Evolutionary conservation across 2,888 invertebrate genomes (phyloP), one percentile per base, ranked within the genome.

Genomic region (Mactromeris polynyma): DNA sequence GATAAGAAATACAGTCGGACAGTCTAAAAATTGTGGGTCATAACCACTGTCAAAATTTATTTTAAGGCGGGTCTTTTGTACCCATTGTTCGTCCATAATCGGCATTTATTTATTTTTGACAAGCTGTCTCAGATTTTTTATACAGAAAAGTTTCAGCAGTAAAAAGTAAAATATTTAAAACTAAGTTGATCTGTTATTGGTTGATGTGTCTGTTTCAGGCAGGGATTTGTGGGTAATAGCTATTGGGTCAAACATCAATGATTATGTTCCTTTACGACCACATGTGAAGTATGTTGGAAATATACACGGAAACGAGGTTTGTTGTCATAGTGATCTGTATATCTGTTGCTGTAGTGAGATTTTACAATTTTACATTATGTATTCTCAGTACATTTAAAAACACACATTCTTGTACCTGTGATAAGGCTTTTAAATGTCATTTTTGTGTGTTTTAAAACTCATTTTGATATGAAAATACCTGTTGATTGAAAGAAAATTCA

Each of bases 221-320:
- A 98, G 98, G 84, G 98, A 99, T 95, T 97, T 99, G 33, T 99
- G 99, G 99, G 99, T 99, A 90, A 98, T 99, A 98, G 98, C 99
- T 0, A 93, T 96, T 77, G 95, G 95, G 26, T 86, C 91, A 26
- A 85, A 88, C 17, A 93, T 93, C 7, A 54, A 80, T 6, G 84
- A 90, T 2, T 94, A 94, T 85, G 92, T 93, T n/a, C 78, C 84
- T 4, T 90, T 96, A 33, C 81, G 95, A 77, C 96, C 95, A n/a
- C 90, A 94, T 83, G 95, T 96, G n/a, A 96, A 96, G 89, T 96
- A 95, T 84, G 89, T 96, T 26, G 96, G 94, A 42, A 96, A 96
- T 91, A 96, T 96, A 91, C 96, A 96, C 92, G 96, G 96, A 26
- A 96, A 96, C 85, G 96, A 96, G 95, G 96, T 96, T 89, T 31